Evolutionary conservation across 2,888 invertebrate species (phyloP).

Genomic region (Oscheius sp.): DNA sequence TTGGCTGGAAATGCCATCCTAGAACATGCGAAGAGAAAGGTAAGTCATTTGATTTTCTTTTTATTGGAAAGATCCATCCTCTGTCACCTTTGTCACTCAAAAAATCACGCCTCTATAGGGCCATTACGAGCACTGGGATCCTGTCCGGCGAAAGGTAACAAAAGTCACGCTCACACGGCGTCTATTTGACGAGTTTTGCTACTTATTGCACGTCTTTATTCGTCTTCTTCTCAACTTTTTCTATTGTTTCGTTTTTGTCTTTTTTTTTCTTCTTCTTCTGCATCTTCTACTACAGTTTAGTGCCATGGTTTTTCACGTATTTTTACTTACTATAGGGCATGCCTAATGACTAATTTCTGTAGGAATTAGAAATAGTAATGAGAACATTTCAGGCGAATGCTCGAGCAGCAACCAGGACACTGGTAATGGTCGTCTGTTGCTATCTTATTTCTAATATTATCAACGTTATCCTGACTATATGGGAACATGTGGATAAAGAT

Average conservation of each 20-base stretch:
- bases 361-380: too few relatives aligned
- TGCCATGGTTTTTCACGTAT: background rate
- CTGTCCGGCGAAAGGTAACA: constrained; percentile 30
- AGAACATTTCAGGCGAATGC: constrained; percentile 51
- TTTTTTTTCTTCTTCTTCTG: background rate
- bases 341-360: background rate
- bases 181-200: background rate
- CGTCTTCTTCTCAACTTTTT: background rate
- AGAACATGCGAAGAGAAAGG: constrained; percentile 46
- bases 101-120: constrained; percentile 1
- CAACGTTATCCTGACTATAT: constrained; percentile 65
- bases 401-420: constrained; percentile 67
- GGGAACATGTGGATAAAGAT: constrained; percentile 68
- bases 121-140: constrained; percentile 10
- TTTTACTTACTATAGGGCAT: too few relatives aligned
- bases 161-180: constrained; percentile 8
- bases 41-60: constrained; percentile 16
- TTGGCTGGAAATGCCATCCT: constrained; percentile 40
- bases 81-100: background rate
- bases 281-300: background rate
- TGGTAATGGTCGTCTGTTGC: constrained; percentile 69
- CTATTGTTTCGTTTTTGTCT: constrained; percentile 8
- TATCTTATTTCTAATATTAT: constrained; percentile 70
- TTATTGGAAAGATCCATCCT: too few relatives aligned
- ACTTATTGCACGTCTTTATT: background rate